Percentiles rank a stretch among this genome's conserved stretches.
phyloP scores from a whole-genome alignment of 2,113 vertebrate genomes.

The Oxyura jamaicensis region DNA sequence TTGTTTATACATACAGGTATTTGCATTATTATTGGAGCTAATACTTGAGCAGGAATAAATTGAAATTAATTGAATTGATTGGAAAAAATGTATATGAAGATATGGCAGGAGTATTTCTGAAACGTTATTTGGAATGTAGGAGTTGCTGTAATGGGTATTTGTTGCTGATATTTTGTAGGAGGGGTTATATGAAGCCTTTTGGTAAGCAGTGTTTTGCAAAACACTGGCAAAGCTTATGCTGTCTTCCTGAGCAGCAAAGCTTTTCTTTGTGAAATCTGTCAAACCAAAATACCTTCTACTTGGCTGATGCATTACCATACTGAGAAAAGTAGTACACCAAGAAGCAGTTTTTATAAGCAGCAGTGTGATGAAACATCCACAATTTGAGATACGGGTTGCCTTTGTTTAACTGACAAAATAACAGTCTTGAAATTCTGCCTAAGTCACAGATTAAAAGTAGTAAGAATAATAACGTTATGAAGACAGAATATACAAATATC shows the following conservation, averaged over 20 bases:
- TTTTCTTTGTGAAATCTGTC: slow-evolving; percentile 39
- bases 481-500: background rate
- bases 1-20: slow-evolving; percentile 31
- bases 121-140: background rate
- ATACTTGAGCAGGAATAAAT: slow-evolving; percentile 13
- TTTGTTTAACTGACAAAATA: background rate
- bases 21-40: background rate
- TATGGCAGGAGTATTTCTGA: background rate
- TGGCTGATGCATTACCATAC: background rate
- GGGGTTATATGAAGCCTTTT: background rate
- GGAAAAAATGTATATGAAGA: background rate
- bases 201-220: slow-evolving; percentile 40
- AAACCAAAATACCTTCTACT: background rate
- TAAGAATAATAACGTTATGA: background rate
- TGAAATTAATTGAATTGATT: slow-evolving; percentile 2
- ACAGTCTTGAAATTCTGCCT: background rate
- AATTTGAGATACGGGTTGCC: background rate
- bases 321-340: slow-evolving; percentile 20
- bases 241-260: background rate
- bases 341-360: slow-evolving; percentile 16
- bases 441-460: too few relatives aligned
- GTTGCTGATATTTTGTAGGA: background rate
- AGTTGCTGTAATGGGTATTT: background rate
- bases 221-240: slow-evolving; percentile 8
- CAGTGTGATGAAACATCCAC: background rate